Evolutionary conservation across 2,797 vertebrate species (phyloP).

Genomic region (Poeciliopsis turneri): DNA sequence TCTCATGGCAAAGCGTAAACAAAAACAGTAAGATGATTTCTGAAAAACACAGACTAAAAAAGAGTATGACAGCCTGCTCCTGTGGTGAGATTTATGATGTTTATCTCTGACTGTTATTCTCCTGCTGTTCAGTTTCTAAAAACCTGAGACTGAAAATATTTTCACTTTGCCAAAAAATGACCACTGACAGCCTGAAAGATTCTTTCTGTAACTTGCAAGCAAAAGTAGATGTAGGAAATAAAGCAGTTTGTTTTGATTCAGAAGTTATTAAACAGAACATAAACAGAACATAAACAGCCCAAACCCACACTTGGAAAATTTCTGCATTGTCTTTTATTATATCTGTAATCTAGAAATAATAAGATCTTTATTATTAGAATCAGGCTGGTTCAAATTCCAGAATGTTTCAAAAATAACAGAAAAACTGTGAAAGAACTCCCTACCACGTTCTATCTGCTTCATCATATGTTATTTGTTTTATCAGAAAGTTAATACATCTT

Average conservation of each 20-base stretch:
- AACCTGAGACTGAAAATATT: slow-evolving; percentile 19
- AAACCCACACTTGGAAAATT: not conserved
- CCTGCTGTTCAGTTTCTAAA: slow-evolving; percentile 35
- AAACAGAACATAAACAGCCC: too few species aligned
- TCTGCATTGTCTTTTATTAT: not conserved
- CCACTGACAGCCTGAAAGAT: slow-evolving; percentile 14
- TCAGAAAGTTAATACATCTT: not conserved
- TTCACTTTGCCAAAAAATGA: slow-evolving; percentile 12
- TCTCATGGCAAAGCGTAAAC: slow-evolving; percentile 19
- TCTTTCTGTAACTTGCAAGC: slow-evolving; percentile 30
- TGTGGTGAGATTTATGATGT: slow-evolving; percentile 35
- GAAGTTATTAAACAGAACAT: too few species aligned
- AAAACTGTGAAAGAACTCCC: not conserved
- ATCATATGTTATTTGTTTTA: not conserved
- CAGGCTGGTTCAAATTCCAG: not conserved
- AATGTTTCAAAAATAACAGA: not conserved
- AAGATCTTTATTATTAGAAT: not conserved
- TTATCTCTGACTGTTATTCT: slow-evolving; percentile 33
- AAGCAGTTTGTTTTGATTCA: not conserved
- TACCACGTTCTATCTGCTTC: not conserved
- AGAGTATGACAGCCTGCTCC: slow-evolving; percentile 6
- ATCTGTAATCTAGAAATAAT: not conserved
- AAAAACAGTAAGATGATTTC: slow-evolving; percentile 20
- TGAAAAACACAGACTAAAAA: slow-evolving; percentile 7
- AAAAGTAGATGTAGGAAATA: slow-evolving; percentile 14